phyloP scores from a whole-genome alignment of 2,113 vertebrate species.

The Phoxinus phoxinus region DNA sequence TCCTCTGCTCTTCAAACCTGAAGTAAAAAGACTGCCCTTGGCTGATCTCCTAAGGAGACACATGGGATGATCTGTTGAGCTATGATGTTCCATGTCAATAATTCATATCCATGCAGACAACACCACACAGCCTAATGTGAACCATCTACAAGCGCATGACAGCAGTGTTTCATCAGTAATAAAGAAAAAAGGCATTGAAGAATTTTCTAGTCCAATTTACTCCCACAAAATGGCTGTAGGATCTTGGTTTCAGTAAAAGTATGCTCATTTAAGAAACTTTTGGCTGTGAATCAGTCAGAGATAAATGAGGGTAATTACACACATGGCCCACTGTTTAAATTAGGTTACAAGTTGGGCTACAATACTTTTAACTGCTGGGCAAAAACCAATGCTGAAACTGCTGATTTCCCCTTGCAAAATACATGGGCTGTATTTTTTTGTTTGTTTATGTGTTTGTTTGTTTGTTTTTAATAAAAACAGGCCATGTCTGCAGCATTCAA shows the following conservation, averaged over 20 bases:
- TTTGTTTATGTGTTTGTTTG: background rate
- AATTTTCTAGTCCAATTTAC: conserved; percentile 27
- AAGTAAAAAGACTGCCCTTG: conserved; percentile 43
- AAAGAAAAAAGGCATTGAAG: conserved; percentile 20
- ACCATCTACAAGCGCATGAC: conserved; percentile 4
- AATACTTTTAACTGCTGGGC: conserved; percentile 22
- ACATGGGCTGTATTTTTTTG: background rate
- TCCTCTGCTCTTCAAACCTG: conserved; percentile 33
- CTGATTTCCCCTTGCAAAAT: background rate
- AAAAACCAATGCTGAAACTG: conserved; percentile 18
- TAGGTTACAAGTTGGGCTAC: conserved; percentile 26
- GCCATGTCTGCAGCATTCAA: background rate
- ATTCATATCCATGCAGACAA: conserved; percentile 53
- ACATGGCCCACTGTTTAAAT: conserved; percentile 10
- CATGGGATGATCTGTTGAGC: conserved; percentile 48
- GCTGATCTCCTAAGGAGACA: conserved; percentile 41
- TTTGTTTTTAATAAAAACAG: background rate
- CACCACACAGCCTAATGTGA: conserved; percentile 37
- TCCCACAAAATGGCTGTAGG: conserved; percentile 34
- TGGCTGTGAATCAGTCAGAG: conserved; percentile 45
- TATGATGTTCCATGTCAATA: conserved; percentile 58
- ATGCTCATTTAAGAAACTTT: conserved; percentile 19
- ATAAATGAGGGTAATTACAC: conserved; percentile 45
- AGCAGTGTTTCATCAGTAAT: conserved; percentile 19
- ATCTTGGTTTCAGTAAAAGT: conserved; percentile 22